A percentile compares a stretch with the other conserved stretches of the same genome.
phyloP scores from a whole-genome alignment of 2,888 invertebrate genomes.

The Hyppa rectilinea region DNA sequence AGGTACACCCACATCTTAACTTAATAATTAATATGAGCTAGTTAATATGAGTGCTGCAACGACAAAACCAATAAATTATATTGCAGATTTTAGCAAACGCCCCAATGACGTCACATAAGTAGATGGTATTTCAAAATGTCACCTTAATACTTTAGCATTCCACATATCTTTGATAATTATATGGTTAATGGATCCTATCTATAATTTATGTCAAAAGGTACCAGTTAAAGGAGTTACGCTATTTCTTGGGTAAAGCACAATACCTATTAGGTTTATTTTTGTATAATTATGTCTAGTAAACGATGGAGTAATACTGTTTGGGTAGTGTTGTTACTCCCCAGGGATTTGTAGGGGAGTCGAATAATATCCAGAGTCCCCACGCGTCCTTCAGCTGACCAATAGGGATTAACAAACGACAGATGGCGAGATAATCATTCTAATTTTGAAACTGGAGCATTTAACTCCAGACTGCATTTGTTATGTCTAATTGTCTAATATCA shows the following conservation, averaged over 20 bases:
- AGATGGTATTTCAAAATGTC: slow-evolving; percentile 58
- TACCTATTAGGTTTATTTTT: slow-evolving; percentile 58
- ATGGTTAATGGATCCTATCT: slow-evolving; percentile 40
- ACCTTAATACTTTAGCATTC: slow-evolving; percentile 50
- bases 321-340: not conserved
- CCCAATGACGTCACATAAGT: slow-evolving; percentile 47
- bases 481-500: no score
- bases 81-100: slow-evolving; percentile 17
- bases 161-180: slow-evolving; percentile 56
- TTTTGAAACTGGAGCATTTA: not conserved
- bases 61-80: slow-evolving; percentile 33
- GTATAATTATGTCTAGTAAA: slow-evolving; percentile 28
- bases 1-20: no score
- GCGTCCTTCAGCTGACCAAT: slow-evolving; percentile 45
- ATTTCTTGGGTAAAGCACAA: slow-evolving; percentile 32
- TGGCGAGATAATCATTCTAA: slow-evolving; percentile 17
- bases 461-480: not conserved
- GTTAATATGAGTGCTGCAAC: slow-evolving; percentile 7
- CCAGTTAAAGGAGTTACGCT: slow-evolving; percentile 39
- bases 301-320: slow-evolving; percentile 42
- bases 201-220: slow-evolving; percentile 56
- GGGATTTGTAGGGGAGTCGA: not conserved
- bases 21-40: no score
- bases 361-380: not conserved
- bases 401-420: slow-evolving; percentile 35